Evolutionary conservation across 2,113 vertebrate genomes (phyloP).

Genomic region (Miniopterus natalensis): DNA sequence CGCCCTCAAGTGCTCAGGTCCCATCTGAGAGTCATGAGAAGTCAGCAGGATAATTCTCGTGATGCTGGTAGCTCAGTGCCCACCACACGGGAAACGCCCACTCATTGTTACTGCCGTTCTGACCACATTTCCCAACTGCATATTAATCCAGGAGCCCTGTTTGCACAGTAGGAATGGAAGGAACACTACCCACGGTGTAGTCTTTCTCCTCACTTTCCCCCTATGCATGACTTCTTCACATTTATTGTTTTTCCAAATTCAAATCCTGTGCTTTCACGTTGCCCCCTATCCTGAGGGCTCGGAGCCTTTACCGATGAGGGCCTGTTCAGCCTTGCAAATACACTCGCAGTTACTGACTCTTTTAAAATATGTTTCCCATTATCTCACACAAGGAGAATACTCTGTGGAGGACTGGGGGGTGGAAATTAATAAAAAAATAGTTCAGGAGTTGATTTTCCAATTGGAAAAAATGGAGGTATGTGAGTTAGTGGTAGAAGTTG

Average conservation of each 20-base stretch:
- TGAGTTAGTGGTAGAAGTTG: not conserved
- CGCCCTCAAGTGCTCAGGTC: not conserved
- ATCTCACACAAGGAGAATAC: constrained; percentile 62
- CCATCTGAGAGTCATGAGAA: not conserved
- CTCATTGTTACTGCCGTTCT: not conserved
- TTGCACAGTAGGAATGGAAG: not conserved
- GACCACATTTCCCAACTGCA: not conserved
- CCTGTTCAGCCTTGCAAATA: constrained; percentile 50
- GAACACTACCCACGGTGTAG: not conserved
- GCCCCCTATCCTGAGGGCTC: not conserved
- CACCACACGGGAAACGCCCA: not conserved
- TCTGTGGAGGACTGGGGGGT: not conserved
- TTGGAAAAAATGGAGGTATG: no score
- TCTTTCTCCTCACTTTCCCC: not conserved
- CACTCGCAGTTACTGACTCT: constrained; percentile 54
- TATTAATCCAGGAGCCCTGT: not conserved
- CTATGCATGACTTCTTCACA: not conserved
- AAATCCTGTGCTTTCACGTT: constrained; percentile 3
- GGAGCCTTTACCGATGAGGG: constrained; percentile 48
- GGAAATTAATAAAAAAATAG: constrained; percentile 64
- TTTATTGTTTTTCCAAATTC: constrained; percentile 48
- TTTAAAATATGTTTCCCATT: constrained; percentile 77
- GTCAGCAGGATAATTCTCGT: not conserved
- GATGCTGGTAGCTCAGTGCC: not conserved
- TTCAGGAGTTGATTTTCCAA: constrained; percentile 33